Conservation (phyloP, 2,113 vertebrate genomes). For the Entosphenus tridentatus region DNA sequence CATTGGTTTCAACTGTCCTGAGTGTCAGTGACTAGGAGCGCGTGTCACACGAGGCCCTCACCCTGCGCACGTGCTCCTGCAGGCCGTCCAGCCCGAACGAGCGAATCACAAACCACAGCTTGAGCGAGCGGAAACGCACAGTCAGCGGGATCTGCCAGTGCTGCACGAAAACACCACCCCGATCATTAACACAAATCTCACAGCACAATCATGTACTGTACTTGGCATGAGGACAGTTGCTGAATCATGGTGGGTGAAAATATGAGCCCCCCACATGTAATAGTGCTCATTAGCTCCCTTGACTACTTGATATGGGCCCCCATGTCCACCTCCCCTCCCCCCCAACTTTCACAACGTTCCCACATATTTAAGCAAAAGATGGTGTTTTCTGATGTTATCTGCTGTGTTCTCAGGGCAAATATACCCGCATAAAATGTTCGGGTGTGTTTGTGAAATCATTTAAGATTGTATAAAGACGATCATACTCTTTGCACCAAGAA, state of each 20-base stretch:
- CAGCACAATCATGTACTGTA: no score
- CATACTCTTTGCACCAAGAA: neutral
- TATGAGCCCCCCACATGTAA: no score
- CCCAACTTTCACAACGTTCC: neutral
- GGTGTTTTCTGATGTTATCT: no score
- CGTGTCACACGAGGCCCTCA: conserved; percentile 17
- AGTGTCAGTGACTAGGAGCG: neutral
- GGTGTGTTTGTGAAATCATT: neutral
- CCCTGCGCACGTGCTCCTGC: conserved; percentile 67
- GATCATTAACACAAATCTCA: no score
- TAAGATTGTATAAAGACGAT: neutral
- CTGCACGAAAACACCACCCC: conserved; percentile 19
- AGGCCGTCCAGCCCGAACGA: conserved; percentile 76
- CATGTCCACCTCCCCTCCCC: neutral
- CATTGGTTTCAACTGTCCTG: neutral
- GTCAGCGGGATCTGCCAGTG: conserved; percentile 95
- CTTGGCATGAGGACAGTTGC: no score
- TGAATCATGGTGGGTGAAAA: no score
- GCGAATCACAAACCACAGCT: conserved; percentile 90
- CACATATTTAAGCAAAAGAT: no score
- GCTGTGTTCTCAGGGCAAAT: no score
- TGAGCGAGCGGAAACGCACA: conserved; percentile 68
- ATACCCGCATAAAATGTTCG: no score
- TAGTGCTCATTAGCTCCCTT: neutral
- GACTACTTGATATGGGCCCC: no score